A percentile compares a stretch with the other conserved stretches of the same genome.
Conservation (phyloP, 2,888 invertebrate genomes). For the Dryococelus australis region DNA sequence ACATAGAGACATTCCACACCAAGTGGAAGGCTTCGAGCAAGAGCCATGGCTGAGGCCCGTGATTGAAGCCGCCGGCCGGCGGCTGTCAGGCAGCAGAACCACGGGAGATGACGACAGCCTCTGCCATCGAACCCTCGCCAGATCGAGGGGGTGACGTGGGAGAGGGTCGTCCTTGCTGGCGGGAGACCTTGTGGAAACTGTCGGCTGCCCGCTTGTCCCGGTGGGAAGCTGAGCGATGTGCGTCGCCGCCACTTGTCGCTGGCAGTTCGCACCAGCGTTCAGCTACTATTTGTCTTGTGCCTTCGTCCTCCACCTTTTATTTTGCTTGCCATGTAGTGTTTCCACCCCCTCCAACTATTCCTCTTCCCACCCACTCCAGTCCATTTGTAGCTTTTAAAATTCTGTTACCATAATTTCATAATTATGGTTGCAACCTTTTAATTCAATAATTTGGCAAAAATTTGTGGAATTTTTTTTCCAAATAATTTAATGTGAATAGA, state of each 20-base stretch:
- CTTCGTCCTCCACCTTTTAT: not conserved
- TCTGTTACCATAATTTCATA: too few relatives aligned
- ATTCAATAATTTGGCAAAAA: too few relatives aligned
- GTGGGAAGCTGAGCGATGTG: not conserved
- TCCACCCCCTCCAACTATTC: too few relatives aligned
- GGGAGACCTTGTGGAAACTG: not conserved
- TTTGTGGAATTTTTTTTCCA: too few relatives aligned
- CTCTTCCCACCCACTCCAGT: too few relatives aligned
- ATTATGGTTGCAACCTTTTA: too few relatives aligned
- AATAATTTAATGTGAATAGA: too few relatives aligned
- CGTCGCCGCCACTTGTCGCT: not conserved
- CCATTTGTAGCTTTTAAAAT: too few relatives aligned
- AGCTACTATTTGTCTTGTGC: not conserved
- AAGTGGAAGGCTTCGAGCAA: slow-evolving; percentile 83
- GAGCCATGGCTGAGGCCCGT: slow-evolving; percentile 66
- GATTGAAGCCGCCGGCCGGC: not conserved
- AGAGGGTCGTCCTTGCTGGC: not conserved
- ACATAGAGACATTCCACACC: slow-evolving; percentile 81
- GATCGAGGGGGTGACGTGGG: not conserved
- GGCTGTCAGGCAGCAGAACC: not conserved
- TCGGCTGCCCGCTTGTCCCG: not conserved
- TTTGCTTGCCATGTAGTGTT: too few relatives aligned
- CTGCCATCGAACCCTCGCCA: not conserved
- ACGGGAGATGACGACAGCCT: not conserved
- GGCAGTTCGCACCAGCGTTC: slow-evolving; percentile 10